These are phyloP conservation scores for Muricea muricata DNA, from an alignment of 92 coral and sea anemone genomes.

Conservation along the genomic window DNA sequence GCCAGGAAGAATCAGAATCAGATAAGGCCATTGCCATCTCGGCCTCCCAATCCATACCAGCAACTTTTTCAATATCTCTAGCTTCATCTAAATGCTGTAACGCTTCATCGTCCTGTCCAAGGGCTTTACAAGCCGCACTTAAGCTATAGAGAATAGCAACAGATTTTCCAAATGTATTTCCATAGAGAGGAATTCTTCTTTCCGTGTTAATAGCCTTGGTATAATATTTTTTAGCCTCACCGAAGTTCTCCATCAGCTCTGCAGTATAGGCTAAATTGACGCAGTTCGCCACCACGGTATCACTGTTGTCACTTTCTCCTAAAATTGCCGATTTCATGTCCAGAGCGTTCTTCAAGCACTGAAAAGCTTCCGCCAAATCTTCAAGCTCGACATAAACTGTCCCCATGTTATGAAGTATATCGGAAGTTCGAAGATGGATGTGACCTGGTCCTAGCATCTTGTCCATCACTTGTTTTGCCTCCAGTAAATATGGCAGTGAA, in stretches of 20 bases:
- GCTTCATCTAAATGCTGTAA: conserved; percentile 12
- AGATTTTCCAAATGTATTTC: not conserved
- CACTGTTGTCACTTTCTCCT: not conserved
- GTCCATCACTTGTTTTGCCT: conserved; percentile 12
- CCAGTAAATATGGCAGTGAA: not conserved
- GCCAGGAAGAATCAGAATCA: no score
- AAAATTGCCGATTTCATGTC: not conserved
- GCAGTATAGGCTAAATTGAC: not conserved
- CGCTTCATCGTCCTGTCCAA: conserved; percentile 10
- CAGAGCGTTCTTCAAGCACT: not conserved
- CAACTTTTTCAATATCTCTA: not conserved
- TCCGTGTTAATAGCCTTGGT: not conserved
- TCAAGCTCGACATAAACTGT: conserved; percentile 14
- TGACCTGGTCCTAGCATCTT: not conserved
- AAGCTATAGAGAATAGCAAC: not conserved
- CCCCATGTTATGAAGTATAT: not conserved
- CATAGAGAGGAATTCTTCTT: not conserved
- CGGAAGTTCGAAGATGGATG: not conserved
- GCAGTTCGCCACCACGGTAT: not conserved
- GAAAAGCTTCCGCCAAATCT: not conserved
- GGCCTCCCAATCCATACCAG: no score
- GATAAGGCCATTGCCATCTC: no score
- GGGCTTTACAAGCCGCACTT: conserved; percentile 4
- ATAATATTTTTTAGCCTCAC: not conserved
- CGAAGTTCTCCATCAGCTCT: not conserved